phyloP scores from a whole-genome alignment of 2,888 invertebrate genomes.

The Ornithoptera alexandrae region DNA sequence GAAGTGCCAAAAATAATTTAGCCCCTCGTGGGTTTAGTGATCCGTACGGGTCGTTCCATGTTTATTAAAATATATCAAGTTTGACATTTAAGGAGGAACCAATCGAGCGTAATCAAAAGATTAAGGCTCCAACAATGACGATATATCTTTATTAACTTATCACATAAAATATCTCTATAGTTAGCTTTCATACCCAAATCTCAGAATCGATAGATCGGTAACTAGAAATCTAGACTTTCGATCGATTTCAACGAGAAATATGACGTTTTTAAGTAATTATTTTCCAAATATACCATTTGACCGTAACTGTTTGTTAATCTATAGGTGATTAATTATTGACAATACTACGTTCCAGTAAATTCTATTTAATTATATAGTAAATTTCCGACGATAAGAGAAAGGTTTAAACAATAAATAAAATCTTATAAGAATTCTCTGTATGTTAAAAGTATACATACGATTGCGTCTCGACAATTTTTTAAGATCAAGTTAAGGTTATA shows the following conservation, averaged over 20 bases:
- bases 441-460: too few species aligned
- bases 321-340: neutral
- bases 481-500: too few species aligned
- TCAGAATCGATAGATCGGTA: too few species aligned
- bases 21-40: slow-evolving; percentile 24
- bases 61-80: slow-evolving; percentile 22
- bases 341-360: slow-evolving; percentile 2
- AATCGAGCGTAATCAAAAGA: slow-evolving; percentile 10
- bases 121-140: neutral
- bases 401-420: too few species aligned
- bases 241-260: neutral
- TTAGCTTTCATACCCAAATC: too few species aligned
- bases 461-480: too few species aligned
- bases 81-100: slow-evolving; percentile 24
- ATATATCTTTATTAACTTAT: neutral
- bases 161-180: too few species aligned
- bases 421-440: too few species aligned
- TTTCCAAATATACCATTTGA: neutral
- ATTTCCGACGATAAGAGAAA: too few species aligned
- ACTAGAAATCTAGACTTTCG: too few species aligned
- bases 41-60: slow-evolving; percentile 21
- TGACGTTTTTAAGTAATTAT: slow-evolving; percentile 1
- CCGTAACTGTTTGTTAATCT: neutral
- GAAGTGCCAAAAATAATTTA: slow-evolving; percentile 31
- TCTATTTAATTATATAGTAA: neutral